These are phyloP conservation scores for Semotilus atromaculatus DNA, from an alignment of 2,797 vertebrate species.

Conservation along the genomic window DNA sequence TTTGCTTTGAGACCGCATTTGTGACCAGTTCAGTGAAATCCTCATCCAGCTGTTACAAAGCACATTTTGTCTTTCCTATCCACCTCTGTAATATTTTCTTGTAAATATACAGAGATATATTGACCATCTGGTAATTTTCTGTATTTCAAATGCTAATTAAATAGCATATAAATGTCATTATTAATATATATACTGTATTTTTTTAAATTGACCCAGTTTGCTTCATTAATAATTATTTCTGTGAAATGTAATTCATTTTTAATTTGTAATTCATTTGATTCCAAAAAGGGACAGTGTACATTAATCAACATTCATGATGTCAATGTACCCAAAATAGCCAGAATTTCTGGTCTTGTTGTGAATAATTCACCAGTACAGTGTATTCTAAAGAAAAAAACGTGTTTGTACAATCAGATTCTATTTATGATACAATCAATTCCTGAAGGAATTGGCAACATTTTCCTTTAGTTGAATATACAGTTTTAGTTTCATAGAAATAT, in stretches of 20 bases:
- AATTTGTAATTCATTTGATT: too few relatives aligned
- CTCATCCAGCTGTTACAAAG: neutral
- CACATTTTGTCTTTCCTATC: neutral
- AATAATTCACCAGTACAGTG: neutral
- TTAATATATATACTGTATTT: too few relatives aligned
- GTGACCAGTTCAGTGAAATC: neutral
- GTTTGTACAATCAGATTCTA: neutral
- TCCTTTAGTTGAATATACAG: neutral
- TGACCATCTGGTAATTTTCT: neutral
- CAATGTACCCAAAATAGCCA: too few relatives aligned
- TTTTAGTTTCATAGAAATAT: neutral
- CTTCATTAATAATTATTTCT: neutral
- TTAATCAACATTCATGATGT: too few relatives aligned
- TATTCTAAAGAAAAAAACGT: neutral
- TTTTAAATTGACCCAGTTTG: neutral
- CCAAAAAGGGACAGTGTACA: too few relatives aligned
- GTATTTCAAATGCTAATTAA: neutral
- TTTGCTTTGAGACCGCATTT: slow-evolving; percentile 27
- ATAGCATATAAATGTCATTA: neutral
- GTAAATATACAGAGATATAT: neutral
- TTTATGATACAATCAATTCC: neutral
- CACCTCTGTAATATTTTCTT: neutral
- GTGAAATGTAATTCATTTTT: too few relatives aligned
- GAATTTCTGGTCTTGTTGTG: neutral
- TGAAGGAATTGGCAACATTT: neutral